Conservation (phyloP, 2,797 vertebrate genomes). For the Mormyrops boulengeri region DNA sequence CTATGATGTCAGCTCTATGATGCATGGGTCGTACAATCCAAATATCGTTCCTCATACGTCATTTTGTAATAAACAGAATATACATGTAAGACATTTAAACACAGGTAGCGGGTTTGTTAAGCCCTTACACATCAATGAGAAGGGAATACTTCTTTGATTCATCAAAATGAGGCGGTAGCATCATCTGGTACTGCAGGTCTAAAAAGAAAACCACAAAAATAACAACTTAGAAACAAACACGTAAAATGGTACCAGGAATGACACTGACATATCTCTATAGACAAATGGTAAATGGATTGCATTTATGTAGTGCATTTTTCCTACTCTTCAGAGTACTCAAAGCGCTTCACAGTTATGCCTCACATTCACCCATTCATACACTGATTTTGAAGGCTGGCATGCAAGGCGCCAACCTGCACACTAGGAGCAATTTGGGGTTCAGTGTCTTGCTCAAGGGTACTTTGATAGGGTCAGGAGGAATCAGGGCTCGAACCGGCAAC, state of each 20-base stretch:
- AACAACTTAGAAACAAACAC: neutral
- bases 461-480: too few species aligned
- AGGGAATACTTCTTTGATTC: slow-evolving; percentile 87
- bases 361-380: too few species aligned
- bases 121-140: slow-evolving; percentile 91
- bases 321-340: too few species aligned
- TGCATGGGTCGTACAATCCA: neutral
- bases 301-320: too few species aligned
- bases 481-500: too few species aligned
- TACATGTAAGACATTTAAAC: neutral
- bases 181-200: slow-evolving; percentile 97
- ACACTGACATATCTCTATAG: neutral
- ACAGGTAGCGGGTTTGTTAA: neutral
- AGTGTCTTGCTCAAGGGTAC: too few species aligned
- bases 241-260: neutral
- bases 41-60: neutral
- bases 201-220: slow-evolving; percentile 34
- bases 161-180: slow-evolving; percentile 84
- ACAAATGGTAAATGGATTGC: too few species aligned
- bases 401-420: too few species aligned
- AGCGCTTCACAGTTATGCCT: too few species aligned
- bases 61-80: neutral
- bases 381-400: too few species aligned
- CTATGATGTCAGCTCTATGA: neutral
- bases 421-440: too few species aligned